Percentiles rank a stretch among this genome's conserved stretches.
Evolutionary conservation across 1,140 invertebrate genomes (phyloP).

Genomic region (Penaeus japonicus): DNA sequence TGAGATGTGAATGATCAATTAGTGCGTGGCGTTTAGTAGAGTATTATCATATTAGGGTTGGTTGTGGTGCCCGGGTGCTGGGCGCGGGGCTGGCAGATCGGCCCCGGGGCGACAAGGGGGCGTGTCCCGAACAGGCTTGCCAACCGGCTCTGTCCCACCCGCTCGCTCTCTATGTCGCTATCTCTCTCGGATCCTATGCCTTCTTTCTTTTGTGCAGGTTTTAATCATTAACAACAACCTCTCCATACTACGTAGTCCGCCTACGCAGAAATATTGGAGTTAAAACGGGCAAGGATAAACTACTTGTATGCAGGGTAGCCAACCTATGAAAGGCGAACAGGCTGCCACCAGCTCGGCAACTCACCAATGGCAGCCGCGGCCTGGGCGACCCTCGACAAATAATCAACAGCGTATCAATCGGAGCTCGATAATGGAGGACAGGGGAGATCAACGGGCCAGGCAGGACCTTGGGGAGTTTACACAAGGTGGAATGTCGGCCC

Average conservation of each 20-base stretch:
- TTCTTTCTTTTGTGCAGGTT: no score
- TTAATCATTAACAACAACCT: no score
- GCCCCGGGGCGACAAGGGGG: constrained; percentile 35
- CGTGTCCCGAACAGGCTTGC: constrained; percentile 32
- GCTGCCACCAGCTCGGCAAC: not conserved
- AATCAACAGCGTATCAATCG: constrained; percentile 50
- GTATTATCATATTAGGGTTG: constrained; percentile 25
- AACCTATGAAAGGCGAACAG: not conserved
- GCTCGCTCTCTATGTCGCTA: not conserved
- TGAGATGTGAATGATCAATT: not conserved
- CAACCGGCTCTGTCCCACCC: constrained; percentile 24
- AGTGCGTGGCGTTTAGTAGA: constrained; percentile 23
- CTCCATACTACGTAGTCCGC: not conserved
- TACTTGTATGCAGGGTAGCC: not conserved
- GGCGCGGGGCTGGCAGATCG: constrained; percentile 8
- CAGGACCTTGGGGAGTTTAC: not conserved
- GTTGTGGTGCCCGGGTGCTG: constrained; percentile 1
- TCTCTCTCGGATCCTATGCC: not conserved
- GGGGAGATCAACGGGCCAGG: not conserved
- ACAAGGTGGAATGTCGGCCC: no score
- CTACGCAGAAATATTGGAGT: not conserved
- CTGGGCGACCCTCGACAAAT: constrained; percentile 35
- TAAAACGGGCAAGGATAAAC: no score
- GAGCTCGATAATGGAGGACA: constrained; percentile 39
- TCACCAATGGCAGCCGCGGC: constrained; percentile 36